Base-by-base conservation (phyloP, 2,797 vertebrate genomes). In the Etheostoma nigrum region DNA sequence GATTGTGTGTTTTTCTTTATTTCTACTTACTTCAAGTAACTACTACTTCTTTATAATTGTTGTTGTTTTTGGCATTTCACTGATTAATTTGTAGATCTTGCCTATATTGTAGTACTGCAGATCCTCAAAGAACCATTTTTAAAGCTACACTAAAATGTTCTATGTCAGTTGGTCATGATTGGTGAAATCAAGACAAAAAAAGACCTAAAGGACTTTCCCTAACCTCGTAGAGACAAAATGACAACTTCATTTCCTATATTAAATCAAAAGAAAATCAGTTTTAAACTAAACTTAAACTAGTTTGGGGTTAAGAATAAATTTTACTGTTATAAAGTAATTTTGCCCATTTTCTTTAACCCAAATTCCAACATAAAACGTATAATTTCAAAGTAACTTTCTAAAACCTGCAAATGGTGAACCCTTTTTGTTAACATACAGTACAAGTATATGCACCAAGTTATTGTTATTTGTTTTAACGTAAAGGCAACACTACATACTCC, bases 1-100 rank as follows among this genome's bases (percentile, higher is more conserved):
- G 8, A 77, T 45, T n/a, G 23, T 42, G 58, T 4, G 25, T 8
- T 18, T 77, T 49, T 76, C 47, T 67, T 69, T 64, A 59, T 86
- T 82, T 74, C 13, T 68, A 9, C 13, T 65, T 61, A n/a, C 1
- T 59, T 78, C 4, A 49, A 4, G 55, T 23, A 23, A 23, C 21
- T 23, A 23, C 21, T 23, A 23, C 21, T 23, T 23, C 21, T 23
- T 23, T 23, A 23, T 15, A 49, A 0, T 4, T 30, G 2, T 64
- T 16, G 1, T 54, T 49, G 40, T 23, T 18, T 57, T 61, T 40
- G 13, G 42, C 12, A 62, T 66, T 70, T 58, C 47, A 42, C 12
- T 65, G 19, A 47, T 59, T 59, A 40, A 67, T 58, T 18, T 6
- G 0, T 21, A 23, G 3, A 62, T n/a, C 0, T 49, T 45, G 12